These are phyloP conservation scores for Neosalanx taihuensis DNA, from an alignment of 2,797 vertebrate species.

Conservation along the genomic window DNA sequence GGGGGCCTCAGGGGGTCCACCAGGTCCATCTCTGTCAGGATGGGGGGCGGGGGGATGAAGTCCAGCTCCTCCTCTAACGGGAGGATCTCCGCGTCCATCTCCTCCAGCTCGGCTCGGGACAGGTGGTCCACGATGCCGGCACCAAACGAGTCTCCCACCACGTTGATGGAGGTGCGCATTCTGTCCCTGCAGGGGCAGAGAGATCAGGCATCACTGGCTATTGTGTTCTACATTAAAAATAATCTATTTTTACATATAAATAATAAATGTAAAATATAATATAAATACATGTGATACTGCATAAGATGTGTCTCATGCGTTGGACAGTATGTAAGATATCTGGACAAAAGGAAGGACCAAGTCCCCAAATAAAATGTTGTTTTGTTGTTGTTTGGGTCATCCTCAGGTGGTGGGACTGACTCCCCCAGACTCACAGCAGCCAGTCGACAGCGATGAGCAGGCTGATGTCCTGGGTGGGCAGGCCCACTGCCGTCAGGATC, in stretches of 20 bases:
- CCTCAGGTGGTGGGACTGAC: too few species aligned
- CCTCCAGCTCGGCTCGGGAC: slow-evolving; percentile 71
- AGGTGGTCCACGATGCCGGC: slow-evolving; percentile 81
- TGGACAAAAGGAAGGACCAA: background rate
- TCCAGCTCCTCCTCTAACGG: slow-evolving; percentile 58
- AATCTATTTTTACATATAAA: too few species aligned
- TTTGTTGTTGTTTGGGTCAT: slow-evolving; percentile 23
- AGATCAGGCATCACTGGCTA: slow-evolving; percentile 8
- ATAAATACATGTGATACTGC: background rate
- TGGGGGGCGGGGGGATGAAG: slow-evolving; percentile 70
- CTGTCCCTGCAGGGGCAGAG: slow-evolving; percentile 72
- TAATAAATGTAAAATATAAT: too few species aligned
- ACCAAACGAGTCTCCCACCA: slow-evolving; percentile 82
- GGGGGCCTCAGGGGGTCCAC: slow-evolving; percentile 66
- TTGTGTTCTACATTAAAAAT: background rate
- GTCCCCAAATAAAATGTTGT: background rate
- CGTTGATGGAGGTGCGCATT: slow-evolving; percentile 83
- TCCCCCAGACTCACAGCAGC: slow-evolving; percentile 76
- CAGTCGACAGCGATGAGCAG: slow-evolving; percentile 83
- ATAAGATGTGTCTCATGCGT: background rate
- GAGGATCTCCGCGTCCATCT: slow-evolving; percentile 67
- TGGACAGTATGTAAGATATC: background rate
- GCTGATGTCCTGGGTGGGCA: slow-evolving; percentile 77
- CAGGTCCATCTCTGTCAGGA: slow-evolving; percentile 69
- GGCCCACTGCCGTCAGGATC: slow-evolving; percentile 79